These are phyloP conservation scores for Scelioninae gen. 2 DNA, from an alignment of 2,888 invertebrate genomes.

Conservation along the genomic window DNA sequence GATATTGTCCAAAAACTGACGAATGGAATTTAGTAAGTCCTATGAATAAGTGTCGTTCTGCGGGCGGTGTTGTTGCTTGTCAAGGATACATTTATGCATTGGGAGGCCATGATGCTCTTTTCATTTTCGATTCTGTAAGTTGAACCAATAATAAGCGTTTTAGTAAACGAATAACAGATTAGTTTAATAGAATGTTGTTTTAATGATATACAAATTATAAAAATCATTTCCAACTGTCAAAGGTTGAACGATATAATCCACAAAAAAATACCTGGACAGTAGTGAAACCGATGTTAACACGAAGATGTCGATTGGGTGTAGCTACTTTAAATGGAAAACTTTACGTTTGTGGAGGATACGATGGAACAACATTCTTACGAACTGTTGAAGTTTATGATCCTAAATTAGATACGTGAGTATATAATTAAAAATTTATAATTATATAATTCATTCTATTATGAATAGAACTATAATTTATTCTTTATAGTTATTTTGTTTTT, in stretches of 20 bases:
- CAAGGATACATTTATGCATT: conserved; percentile 86
- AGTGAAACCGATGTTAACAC: conserved; percentile 87
- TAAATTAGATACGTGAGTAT: conserved; percentile 80
- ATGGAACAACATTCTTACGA: conserved; percentile 88
- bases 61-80: conserved; percentile 83
- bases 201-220: no score
- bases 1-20: conserved; percentile 85
- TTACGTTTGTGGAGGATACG: conserved; percentile 90
- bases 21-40: conserved; percentile 84
- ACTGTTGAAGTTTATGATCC: conserved; percentile 90
- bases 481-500: no score
- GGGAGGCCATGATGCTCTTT: conserved; percentile 92
- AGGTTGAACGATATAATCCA: conserved; percentile 88
- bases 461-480: no score
- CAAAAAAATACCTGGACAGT: conserved; percentile 83
- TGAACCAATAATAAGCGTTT: no score
- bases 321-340: conserved; percentile 88
- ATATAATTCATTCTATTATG: no score
- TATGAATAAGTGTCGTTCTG: conserved; percentile 84
- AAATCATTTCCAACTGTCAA: no score
- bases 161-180: no score
- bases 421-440: conserved; percentile 26
- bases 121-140: conserved; percentile 88
- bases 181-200: no score
- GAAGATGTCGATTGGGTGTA: conserved; percentile 88